Conservation (phyloP, 2,888 invertebrate species). For the Torymus texanus region DNA sequence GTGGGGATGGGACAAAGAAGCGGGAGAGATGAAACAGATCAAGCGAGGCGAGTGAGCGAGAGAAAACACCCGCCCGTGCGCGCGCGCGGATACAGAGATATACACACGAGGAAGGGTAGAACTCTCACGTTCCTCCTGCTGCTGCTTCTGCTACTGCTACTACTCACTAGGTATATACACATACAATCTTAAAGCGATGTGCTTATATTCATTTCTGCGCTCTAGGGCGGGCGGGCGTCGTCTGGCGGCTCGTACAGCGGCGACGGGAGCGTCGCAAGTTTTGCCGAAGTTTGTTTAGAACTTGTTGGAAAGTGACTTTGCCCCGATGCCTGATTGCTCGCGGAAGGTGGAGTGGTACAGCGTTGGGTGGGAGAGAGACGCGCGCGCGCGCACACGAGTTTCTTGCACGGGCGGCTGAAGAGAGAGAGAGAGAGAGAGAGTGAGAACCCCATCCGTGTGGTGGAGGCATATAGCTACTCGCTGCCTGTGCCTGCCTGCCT, state of each 20-base stretch:
- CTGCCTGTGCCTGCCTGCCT: background rate
- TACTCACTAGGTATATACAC: too few relatives aligned
- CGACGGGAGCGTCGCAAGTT: conserved; percentile 19
- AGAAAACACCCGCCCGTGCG: background rate
- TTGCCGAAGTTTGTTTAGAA: conserved; percentile 53
- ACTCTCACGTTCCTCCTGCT: too few relatives aligned
- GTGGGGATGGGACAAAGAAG: background rate
- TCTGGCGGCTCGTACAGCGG: background rate
- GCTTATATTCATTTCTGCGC: conserved; percentile 51
- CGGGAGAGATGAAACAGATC: background rate
- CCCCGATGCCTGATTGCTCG: conserved; percentile 52
- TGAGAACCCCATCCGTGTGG: conserved; percentile 1
- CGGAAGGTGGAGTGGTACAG: conserved; percentile 20
- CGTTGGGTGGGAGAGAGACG: background rate
- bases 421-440: too few relatives aligned
- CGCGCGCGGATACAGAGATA: too few relatives aligned
- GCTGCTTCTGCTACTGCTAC: too few relatives aligned
- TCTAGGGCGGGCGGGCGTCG: too few relatives aligned
- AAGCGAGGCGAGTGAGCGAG: background rate
- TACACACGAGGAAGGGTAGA: too few relatives aligned
- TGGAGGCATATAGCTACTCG: background rate
- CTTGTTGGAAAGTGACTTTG: conserved; percentile 55
- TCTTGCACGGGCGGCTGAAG: too few relatives aligned
- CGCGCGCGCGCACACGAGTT: too few relatives aligned
- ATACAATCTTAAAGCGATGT: conserved; percentile 43